A percentile compares a stretch with the other conserved stretches of the same genome.
Evolutionary conservation across 1,140 invertebrate species (phyloP).

Genomic region (Trichonephila inaurata): DNA sequence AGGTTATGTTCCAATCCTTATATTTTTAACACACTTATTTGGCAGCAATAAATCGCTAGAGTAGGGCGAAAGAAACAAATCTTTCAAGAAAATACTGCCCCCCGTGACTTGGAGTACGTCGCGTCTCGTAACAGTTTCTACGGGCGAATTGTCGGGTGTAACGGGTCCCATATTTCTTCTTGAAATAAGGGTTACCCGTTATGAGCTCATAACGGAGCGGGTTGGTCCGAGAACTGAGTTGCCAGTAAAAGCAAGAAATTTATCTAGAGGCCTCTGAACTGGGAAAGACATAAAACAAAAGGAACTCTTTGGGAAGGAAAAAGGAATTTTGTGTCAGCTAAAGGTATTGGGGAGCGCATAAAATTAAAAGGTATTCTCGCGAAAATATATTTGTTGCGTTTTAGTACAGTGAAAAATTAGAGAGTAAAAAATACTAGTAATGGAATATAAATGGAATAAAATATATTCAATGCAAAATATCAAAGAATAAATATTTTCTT

Average conservation of each 20-base stretch:
- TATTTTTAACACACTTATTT: constrained; percentile 27
- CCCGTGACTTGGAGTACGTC: background rate
- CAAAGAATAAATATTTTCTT: no score
- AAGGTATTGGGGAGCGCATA: background rate
- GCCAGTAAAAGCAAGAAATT: constrained; percentile 53
- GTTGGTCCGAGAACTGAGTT: background rate
- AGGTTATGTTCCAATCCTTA: constrained; percentile 20
- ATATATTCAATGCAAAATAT: no score
- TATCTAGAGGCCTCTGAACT: constrained; percentile 44
- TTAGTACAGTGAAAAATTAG: no score
- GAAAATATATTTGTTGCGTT: background rate
- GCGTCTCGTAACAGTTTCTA: constrained; percentile 32
- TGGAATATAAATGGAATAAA: no score
- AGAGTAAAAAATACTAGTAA: no score
- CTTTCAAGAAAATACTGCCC: constrained; percentile 19
- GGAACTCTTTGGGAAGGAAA: constrained; percentile 4
- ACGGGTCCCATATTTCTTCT: constrained; percentile 60
- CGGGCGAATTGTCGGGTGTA: constrained; percentile 45
- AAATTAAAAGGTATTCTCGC: constrained; percentile 41
- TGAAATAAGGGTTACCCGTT: constrained; percentile 66
- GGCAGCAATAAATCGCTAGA: constrained; percentile 25
- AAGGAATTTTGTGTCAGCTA: background rate
- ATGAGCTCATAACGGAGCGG: constrained; percentile 65
- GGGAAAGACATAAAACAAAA: constrained; percentile 56
- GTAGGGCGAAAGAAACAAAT: constrained; percentile 28